A percentile compares a stretch with the other conserved stretches of the same genome.
Conservation (phyloP, 2,888 invertebrate species). For the Adelognathus sp. region DNA sequence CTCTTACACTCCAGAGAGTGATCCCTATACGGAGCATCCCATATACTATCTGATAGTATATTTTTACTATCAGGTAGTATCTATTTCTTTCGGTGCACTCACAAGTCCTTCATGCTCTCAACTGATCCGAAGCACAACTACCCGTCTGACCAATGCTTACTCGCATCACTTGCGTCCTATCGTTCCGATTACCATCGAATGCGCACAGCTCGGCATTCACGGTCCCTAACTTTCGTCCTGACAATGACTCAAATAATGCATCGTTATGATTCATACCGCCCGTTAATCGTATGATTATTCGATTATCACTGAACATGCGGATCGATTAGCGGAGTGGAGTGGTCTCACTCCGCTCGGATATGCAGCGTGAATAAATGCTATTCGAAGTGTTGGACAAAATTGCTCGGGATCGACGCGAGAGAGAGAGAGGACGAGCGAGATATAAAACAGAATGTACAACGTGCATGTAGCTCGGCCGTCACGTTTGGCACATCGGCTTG, state of each 20-base stretch:
- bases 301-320: slow-evolving; percentile 68
- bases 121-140: not conserved
- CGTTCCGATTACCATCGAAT: not conserved
- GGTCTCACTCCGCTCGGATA: slow-evolving; percentile 8
- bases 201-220: slow-evolving; percentile 2
- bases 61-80: too few species aligned
- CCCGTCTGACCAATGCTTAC: slow-evolving; percentile 5
- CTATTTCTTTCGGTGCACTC: too few species aligned
- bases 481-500: slow-evolving; percentile 15
- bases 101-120: not conserved
- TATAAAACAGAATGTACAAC: not conserved
- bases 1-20: too few species aligned
- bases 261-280: slow-evolving; percentile 66
- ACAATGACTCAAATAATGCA: slow-evolving; percentile 69
- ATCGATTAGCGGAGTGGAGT: not conserved
- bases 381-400: slow-evolving; percentile 31
- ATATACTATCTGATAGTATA: too few species aligned
- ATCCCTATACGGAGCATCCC: too few species aligned
- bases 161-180: not conserved
- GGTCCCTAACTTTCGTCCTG: slow-evolving; percentile 61
- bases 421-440: not conserved
- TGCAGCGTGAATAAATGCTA: slow-evolving; percentile 37
- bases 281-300: slow-evolving; percentile 72
- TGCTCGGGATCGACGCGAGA: slow-evolving; percentile 35
- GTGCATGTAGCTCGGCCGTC: slow-evolving; percentile 6